Percentiles rank a stretch among this genome's conserved stretches.
These are phyloP conservation scores for Trypoxylus dichotomus DNA, from an alignment of 1,140 invertebrate genomes.

Conservation along the genomic window DNA sequence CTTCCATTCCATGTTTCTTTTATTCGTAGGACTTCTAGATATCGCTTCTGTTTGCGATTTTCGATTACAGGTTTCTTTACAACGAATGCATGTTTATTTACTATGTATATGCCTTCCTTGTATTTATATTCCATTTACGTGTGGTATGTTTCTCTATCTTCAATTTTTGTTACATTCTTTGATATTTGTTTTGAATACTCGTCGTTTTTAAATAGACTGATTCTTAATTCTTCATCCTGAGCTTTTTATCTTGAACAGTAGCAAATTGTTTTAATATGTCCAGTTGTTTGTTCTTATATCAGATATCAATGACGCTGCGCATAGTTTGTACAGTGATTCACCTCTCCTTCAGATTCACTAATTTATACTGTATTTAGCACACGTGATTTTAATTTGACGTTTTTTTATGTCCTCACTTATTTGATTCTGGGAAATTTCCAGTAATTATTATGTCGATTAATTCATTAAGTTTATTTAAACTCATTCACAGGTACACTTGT, in stretches of 20 bases:
- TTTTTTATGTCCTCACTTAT: background rate
- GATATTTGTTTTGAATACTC: background rate
- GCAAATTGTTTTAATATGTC: background rate
- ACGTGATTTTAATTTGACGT: background rate
- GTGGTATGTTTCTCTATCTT: background rate
- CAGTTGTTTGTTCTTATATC: background rate
- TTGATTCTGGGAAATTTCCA: background rate
- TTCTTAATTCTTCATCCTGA: background rate
- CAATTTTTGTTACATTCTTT: background rate
- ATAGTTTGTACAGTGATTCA: background rate
- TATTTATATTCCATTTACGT: too few species aligned
- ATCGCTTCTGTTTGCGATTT: too few species aligned
- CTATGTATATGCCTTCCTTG: too few species aligned
- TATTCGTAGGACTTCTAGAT: too few species aligned
- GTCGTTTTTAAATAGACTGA: background rate
- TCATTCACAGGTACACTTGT: too few species aligned
- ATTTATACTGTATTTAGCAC: too few species aligned
- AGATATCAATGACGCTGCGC: background rate
- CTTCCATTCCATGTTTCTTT: background rate
- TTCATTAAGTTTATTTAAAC: background rate
- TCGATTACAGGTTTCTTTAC: too few species aligned
- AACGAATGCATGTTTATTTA: too few species aligned
- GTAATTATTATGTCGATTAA: background rate
- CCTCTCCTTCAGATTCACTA: background rate
- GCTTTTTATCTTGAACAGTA: background rate